These are phyloP conservation scores for Plutomurus gul DNA, from an alignment of 1,140 invertebrate genomes.

Conservation along the genomic window DNA sequence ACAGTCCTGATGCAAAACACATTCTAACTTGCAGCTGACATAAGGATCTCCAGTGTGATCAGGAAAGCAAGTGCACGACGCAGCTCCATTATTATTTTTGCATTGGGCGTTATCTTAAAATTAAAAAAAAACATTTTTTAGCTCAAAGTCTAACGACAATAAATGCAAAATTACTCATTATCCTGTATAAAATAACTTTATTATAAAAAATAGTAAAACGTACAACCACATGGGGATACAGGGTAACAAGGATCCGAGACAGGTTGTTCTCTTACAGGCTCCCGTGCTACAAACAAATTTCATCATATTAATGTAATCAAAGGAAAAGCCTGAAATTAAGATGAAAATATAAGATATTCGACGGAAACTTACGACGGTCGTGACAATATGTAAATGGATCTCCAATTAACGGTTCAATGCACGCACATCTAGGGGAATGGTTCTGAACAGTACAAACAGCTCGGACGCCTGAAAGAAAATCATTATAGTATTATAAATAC, in stretches of 20 bases:
- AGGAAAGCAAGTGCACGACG: constrained; percentile 73
- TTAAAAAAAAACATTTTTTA: constrained; percentile 67
- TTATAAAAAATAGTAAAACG: neutral
- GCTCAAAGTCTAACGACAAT: constrained; percentile 73
- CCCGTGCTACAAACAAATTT: constrained; percentile 57
- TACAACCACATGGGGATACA: constrained; percentile 58
- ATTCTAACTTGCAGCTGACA: constrained; percentile 55
- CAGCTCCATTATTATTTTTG: constrained; percentile 71
- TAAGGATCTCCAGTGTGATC: constrained; percentile 76
- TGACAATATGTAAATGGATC: constrained; percentile 68
- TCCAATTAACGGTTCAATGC: constrained; percentile 70
- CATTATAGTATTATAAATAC: constrained; percentile 76
- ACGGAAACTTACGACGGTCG: constrained; percentile 40
- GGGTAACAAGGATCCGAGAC: constrained; percentile 37
- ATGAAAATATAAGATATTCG: too few species aligned
- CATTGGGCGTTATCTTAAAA: constrained; percentile 72
- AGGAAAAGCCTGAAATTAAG: too few species aligned
- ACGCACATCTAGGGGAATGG: constrained; percentile 78
- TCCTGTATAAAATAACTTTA: neutral
- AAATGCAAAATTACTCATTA: neutral
- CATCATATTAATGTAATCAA: neutral
- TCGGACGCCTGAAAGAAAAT: constrained; percentile 69
- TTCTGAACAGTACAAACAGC: constrained; percentile 62
- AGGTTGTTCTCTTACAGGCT: neutral
- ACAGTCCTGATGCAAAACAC: constrained; percentile 54